Evolutionary conservation across 2,888 invertebrate genomes (phyloP).

Genomic region (Sclerodermus sp.): DNA sequence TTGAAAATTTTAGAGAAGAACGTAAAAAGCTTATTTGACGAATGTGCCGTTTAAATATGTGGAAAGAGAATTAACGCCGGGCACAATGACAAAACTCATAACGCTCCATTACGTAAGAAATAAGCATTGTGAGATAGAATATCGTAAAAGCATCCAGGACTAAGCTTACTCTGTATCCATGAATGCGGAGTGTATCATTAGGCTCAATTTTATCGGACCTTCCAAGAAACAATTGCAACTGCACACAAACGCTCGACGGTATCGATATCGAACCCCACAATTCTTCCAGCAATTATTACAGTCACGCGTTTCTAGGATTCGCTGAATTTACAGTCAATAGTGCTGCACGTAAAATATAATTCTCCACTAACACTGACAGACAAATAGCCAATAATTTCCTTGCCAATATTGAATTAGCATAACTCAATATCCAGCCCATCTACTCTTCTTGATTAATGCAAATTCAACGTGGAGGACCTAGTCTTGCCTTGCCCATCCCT

Average conservation of each 20-base stretch:
- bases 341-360: neutral
- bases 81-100: too few relatives aligned
- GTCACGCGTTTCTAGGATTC: neutral
- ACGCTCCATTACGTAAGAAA: too few relatives aligned
- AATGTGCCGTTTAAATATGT: too few relatives aligned
- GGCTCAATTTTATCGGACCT: slow-evolving; percentile 18
- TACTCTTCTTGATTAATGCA: too few relatives aligned
- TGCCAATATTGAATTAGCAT: neutral
- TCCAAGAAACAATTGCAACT: slow-evolving; percentile 17
- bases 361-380: neutral
- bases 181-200: slow-evolving; percentile 25
- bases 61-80: too few relatives aligned
- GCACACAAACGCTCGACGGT: too few relatives aligned
- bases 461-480: too few relatives aligned
- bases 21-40: too few relatives aligned
- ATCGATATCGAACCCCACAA: neutral
- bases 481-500: too few relatives aligned
- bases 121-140: neutral
- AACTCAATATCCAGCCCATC: neutral
- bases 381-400: neutral
- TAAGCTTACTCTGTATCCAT: slow-evolving; percentile 11
- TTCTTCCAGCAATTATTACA: neutral
- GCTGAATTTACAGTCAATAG: neutral
- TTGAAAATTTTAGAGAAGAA: too few relatives aligned
- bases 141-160: slow-evolving; percentile 13